Base-by-base conservation (phyloP, 2,797 vertebrate species). In the Aldrovandia affinis region DNA sequence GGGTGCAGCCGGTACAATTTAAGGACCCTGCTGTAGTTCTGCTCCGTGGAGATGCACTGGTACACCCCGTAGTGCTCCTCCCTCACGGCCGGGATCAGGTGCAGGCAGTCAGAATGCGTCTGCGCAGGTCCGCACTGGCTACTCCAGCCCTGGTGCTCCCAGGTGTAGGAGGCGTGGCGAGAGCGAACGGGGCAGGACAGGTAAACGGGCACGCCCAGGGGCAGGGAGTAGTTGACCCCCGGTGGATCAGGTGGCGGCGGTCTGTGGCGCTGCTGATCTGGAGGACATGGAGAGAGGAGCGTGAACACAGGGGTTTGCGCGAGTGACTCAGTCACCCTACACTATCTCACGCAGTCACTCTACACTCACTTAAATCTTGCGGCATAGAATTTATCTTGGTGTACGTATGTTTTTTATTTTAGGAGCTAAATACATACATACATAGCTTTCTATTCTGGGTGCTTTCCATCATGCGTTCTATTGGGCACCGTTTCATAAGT, bases 171-270 rank as follows among this genome's bases (percentile, higher is more conserved):
- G 7, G 96, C 96, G 5, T 96, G 95, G 85, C 93, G 94, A 0
- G 96, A 96, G 84, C 92, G 88, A 36, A 96, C 93, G 0, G 95
- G 94, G 85, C 96, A 96, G 15, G 95, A 94, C 83, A 96, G 87
- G 47, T 95, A 96, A 84, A 95, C 93, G n/a, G 95, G 92, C 73
- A 92, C 86, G 5, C 78, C 84, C 78, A 73, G 44, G 0, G 91
- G 89, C 7, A 95, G 92, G 0, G 61, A 54, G 85, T 94, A 90
- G 20, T 75, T 77, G 18, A 84, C 85, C 0, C 0, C 30, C n/a
- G 20, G 57, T 14, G 22, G 22, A 22, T 9, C 20, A 1, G 70
- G 20, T 7, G 79, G 80, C 7, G 65, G 8, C 30, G 73, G 65
- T 82, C 92, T 90, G 2, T 28, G 86, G 25, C 20, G 4, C 20